phyloP scores from a whole-genome alignment of 1,140 invertebrate species.

The Bicyclus anynana region DNA sequence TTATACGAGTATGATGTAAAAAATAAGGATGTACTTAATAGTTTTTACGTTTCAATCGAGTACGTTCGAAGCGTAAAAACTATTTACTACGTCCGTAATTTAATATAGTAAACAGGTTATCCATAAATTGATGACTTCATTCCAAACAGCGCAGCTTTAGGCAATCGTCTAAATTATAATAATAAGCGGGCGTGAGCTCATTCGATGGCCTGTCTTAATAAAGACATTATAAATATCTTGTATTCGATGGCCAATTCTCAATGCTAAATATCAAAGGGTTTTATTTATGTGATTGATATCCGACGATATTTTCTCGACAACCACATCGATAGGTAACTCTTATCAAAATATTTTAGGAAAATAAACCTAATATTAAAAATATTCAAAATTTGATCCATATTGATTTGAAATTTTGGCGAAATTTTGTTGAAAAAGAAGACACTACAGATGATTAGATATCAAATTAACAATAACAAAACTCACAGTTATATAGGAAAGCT shows the following conservation, averaged over 20 bases:
- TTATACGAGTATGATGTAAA: too few species aligned
- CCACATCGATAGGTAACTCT: neutral
- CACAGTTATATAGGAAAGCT: too few species aligned
- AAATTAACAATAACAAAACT: too few species aligned
- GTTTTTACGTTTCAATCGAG: neutral
- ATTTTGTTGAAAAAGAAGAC: too few species aligned
- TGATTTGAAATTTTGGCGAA: too few species aligned
- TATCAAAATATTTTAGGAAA: too few species aligned
- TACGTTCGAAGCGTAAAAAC: too few species aligned
- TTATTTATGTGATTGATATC: conserved; percentile 9
- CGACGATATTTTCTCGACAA: neutral
- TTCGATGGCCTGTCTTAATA: conserved; percentile 67
- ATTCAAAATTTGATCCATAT: too few species aligned
- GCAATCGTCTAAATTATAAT: conserved; percentile 76
- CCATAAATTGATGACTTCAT: conserved; percentile 70
- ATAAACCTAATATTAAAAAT: too few species aligned
- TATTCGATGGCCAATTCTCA: conserved; percentile 44
- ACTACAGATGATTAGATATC: too few species aligned
- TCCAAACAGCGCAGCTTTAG: conserved; percentile 58
- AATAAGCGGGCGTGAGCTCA: conserved; percentile 73
- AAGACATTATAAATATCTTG: conserved; percentile 75
- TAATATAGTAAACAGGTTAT: conserved; percentile 30
- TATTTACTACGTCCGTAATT: neutral
- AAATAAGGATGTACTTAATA: neutral
- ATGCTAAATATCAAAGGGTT: conserved; percentile 54